Percentiles rank a stretch among this genome's conserved stretches.
phyloP scores from a whole-genome alignment of 2,888 invertebrate genomes.

The Sepioteuthis lessoniana region DNA sequence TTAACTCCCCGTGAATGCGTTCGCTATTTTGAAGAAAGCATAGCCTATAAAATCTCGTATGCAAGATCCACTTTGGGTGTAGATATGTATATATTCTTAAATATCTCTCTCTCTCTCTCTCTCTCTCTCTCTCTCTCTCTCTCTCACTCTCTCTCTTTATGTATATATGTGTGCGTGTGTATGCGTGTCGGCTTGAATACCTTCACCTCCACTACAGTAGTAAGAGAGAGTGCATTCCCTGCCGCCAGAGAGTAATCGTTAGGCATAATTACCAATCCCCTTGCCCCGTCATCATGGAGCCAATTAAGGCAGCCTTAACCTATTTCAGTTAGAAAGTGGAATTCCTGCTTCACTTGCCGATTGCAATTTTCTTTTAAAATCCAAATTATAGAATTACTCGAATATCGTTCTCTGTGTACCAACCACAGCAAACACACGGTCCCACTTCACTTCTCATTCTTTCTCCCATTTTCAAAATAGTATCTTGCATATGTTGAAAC shows the following conservation, averaged over 20 bases:
- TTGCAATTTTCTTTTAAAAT: not conserved
- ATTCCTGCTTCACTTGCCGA: not conserved
- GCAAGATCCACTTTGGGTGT: no score
- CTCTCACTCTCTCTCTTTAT: no score
- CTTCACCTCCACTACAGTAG: not conserved
- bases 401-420: not conserved
- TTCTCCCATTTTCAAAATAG: not conserved
- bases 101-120: no score
- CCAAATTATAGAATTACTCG: not conserved
- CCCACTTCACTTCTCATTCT: not conserved
- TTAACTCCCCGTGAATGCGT: no score
- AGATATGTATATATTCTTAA: no score
- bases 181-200: not conserved
- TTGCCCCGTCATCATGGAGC: not conserved
- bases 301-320: not conserved
- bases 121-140: no score
- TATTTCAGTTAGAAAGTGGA: not conserved
- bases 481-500: not conserved
- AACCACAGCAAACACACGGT: not conserved
- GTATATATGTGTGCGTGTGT: no score
- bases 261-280: not conserved
- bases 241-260: not conserved
- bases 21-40: no score
- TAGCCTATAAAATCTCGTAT: no score
- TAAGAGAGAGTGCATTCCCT: not conserved